Conservation (phyloP, 2,113 vertebrate species). For the Ceyx margarethae region DNA sequence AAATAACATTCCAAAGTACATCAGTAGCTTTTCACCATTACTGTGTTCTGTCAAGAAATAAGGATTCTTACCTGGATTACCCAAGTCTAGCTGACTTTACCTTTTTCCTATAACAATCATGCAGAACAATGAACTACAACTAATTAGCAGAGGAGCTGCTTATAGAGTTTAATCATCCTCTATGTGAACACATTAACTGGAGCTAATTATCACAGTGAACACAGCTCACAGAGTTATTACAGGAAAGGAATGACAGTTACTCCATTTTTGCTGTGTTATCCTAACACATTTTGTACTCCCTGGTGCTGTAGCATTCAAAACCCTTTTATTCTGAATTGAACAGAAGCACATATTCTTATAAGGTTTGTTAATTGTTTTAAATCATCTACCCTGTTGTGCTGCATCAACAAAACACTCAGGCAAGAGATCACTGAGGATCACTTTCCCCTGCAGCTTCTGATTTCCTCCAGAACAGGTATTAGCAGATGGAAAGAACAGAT, state of each 20-base stretch:
- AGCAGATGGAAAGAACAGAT: not conserved
- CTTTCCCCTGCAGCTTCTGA: not conserved
- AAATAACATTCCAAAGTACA: not conserved
- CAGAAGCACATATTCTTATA: not conserved
- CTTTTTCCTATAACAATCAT: not conserved
- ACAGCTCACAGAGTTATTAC: not conserved
- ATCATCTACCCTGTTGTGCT: not conserved
- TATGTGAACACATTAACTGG: not conserved
- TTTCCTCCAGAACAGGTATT: not conserved
- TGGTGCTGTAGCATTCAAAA: not conserved
- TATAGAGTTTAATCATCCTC: too few species aligned
- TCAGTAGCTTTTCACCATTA: too few species aligned
- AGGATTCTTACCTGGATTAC: conserved; percentile 15
- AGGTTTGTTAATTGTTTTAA: not conserved
- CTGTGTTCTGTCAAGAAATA: not conserved
- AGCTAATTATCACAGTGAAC: not conserved
- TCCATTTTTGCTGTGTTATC: not conserved
- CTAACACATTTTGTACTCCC: not conserved
- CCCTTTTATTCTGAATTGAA: not conserved
- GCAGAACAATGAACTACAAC: not conserved
- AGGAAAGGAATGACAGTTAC: not conserved
- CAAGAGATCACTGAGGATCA: not conserved
- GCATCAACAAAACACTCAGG: not conserved
- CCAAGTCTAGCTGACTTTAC: not conserved
- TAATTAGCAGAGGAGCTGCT: not conserved